phyloP scores from a whole-genome alignment of 2,797 vertebrate genomes.

The Pachyuromys duprasi region DNA sequence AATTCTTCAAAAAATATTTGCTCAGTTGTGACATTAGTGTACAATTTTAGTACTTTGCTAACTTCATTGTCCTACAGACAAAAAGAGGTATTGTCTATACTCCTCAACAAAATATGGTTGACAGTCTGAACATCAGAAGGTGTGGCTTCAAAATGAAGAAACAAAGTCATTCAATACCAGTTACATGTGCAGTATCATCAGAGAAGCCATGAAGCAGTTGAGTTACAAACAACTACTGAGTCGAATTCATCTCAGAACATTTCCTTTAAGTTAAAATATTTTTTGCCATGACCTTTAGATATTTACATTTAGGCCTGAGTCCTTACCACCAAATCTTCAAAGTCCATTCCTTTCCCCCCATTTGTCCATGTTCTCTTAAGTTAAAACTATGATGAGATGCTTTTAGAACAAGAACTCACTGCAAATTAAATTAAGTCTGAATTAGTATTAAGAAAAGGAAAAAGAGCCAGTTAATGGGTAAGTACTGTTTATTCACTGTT shows the following conservation, averaged over 20 bases:
- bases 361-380: not conserved
- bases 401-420: slow-evolving; percentile 7
- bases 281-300: slow-evolving; percentile 1
- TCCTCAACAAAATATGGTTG: not conserved
- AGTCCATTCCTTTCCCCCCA: not conserved
- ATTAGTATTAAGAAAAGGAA: not conserved
- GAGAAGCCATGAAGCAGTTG: not conserved
- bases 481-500: not conserved
- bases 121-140: not conserved
- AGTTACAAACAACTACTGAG: not conserved
- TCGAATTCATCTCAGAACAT: not conserved
- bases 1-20: not conserved
- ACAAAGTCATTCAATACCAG: not conserved
- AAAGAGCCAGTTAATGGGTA: not conserved
- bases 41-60: not conserved
- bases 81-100: not conserved
- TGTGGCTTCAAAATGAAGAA: slow-evolving; percentile 7
- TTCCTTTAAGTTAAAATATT: not conserved
- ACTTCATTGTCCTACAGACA: slow-evolving; percentile 16
- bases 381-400: not conserved
- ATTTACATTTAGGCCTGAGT: not conserved
- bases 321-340: not conserved
- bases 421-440: slow-evolving; percentile 33
- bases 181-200: not conserved
- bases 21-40: not conserved